phyloP scores from a whole-genome alignment of 2,888 invertebrate species.

The Tiliacea aurago region DNA sequence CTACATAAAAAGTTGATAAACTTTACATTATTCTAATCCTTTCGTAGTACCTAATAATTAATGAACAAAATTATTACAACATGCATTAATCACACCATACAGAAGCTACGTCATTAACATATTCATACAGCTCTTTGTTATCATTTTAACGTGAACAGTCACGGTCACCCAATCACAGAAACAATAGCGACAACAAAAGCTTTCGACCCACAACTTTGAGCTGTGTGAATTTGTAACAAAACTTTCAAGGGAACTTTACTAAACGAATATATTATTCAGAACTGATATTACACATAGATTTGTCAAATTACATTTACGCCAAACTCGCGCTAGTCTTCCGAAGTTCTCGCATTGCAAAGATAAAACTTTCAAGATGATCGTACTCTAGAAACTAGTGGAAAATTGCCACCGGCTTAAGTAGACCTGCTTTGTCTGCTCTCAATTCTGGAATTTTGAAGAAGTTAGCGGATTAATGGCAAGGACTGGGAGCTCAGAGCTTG shows the following conservation, averaged over 20 bases:
- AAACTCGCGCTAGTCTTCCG: constrained; percentile 49
- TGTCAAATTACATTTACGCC: constrained; percentile 62
- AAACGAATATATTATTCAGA: constrained; percentile 57
- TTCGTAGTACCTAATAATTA: constrained; percentile 9
- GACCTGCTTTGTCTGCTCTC: constrained; percentile 61
- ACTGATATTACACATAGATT: constrained; percentile 59
- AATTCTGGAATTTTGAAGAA: constrained; percentile 49
- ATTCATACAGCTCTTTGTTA: constrained; percentile 41
- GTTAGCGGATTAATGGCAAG: constrained; percentile 49
- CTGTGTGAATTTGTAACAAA: constrained; percentile 51
- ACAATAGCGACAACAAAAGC: constrained; percentile 57
- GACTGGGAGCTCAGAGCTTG: constrained; percentile 61
- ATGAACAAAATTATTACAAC: constrained; percentile 25
- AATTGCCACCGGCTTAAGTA: constrained; percentile 68
- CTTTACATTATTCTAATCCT: background rate
- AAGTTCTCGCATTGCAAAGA: constrained; percentile 71
- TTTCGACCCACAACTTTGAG: constrained; percentile 55
- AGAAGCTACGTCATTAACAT: constrained; percentile 24
- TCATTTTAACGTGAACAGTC: constrained; percentile 30
- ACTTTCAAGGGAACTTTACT: constrained; percentile 43
- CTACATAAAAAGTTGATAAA: background rate
- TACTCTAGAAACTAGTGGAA: constrained; percentile 73
- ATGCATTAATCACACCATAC: constrained; percentile 35
- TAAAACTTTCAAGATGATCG: constrained; percentile 80
- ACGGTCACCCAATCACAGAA: constrained; percentile 48